Evolutionary conservation across 2,888 invertebrate genomes (phyloP).

Genomic region (Melanotus villosus): DNA sequence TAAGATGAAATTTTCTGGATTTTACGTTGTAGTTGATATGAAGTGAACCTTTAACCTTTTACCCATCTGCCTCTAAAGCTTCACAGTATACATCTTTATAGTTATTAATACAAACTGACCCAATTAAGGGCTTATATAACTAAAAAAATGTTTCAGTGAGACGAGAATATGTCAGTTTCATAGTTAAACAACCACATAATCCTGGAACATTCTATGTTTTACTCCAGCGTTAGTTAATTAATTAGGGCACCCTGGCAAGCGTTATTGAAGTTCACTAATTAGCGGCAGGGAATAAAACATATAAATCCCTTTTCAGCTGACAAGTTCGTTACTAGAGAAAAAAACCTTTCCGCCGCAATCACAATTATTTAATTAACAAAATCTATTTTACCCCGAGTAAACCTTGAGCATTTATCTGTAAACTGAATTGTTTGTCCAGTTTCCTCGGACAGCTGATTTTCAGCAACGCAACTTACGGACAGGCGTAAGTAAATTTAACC

Average conservation of each 20-base stretch:
- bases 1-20: no score
- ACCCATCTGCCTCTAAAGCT: no score
- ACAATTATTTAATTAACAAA: conserved; percentile 17
- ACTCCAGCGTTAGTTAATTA: background rate
- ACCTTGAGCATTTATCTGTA: background rate
- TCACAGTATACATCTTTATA: no score
- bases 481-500: background rate
- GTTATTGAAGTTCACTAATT: background rate
- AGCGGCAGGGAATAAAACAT: background rate
- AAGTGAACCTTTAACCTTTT: no score
- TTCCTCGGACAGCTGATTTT: background rate
- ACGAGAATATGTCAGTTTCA: no score
- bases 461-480: background rate
- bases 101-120: no score
- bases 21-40: no score
- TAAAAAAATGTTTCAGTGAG: no score
- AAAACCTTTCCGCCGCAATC: conserved; percentile 2
- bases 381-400: background rate
- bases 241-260: background rate
- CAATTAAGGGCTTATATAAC: no score
- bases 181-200: no score
- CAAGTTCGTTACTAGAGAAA: background rate
- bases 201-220: no score
- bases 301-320: background rate
- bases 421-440: conserved; percentile 6